A percentile compares a stretch with the other conserved stretches of the same genome.
These are phyloP conservation scores for Brachionus plicatilis DNA, from an alignment of 1,140 invertebrate genomes.

Conservation along the genomic window DNA sequence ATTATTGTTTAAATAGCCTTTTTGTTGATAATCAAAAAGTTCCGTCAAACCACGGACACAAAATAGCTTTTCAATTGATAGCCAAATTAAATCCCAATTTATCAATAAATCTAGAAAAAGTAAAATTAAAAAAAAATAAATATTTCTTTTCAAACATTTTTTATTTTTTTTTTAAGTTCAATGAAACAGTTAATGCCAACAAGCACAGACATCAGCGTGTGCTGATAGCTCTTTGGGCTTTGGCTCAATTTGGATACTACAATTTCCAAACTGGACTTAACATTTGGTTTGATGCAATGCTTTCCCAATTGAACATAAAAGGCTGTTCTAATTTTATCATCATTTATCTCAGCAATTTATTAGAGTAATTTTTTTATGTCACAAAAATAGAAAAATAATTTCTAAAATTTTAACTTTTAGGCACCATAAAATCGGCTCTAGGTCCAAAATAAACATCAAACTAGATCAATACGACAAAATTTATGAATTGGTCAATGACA, in stretches of 20 bases:
- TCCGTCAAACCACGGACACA: neutral
- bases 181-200: conserved; percentile 7
- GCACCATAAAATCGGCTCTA: neutral
- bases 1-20: neutral
- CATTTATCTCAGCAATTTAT: neutral
- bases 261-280: neutral
- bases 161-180: neutral
- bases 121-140: neutral
- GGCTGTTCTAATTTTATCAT: neutral
- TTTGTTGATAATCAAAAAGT: conserved; percentile 12
- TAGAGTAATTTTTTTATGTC: neutral
- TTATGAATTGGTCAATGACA: neutral
- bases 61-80: neutral
- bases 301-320: neutral
- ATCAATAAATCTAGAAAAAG: neutral
- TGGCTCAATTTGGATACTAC: conserved; percentile 21
- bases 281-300: neutral
- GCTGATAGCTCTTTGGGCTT: neutral
- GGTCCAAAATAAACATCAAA: neutral
- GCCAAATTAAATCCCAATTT: neutral
- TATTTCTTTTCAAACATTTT: neutral
- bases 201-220: conserved; percentile 11
- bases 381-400: neutral
- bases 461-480: neutral
- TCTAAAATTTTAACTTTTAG: neutral